Percentiles rank a stretch among this genome's conserved stretches.
phyloP scores from a whole-genome alignment of 1,140 invertebrate genomes.

The Drosophila kepulauana region DNA sequence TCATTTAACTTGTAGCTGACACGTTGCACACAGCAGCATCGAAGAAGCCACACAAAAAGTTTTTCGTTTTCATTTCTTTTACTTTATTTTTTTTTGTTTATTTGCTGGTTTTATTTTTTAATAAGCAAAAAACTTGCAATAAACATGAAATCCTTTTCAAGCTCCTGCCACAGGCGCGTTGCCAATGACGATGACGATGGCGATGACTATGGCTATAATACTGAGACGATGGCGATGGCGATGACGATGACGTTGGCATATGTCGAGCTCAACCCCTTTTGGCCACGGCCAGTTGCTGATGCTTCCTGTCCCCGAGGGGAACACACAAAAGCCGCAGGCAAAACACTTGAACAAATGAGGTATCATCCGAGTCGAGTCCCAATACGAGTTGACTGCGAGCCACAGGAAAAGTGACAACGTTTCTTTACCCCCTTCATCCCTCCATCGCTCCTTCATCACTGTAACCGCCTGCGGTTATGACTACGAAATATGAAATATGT shows the following conservation, averaged over 20 bases:
- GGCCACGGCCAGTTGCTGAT: conserved; percentile 44
- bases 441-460: neutral
- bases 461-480: conserved; percentile 37
- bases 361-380: conserved; percentile 56
- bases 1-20: conserved; percentile 77
- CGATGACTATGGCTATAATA: neutral
- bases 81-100: conserved; percentile 28
- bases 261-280: conserved; percentile 14
- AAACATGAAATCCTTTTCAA: conserved; percentile 70
- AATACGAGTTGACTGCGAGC: conserved; percentile 36
- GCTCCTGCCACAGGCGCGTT: conserved; percentile 42
- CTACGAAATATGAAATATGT: conserved; percentile 78
- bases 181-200: conserved; percentile 29
- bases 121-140: conserved; percentile 53
- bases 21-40: conserved; percentile 31
- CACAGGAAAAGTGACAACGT: conserved; percentile 51
- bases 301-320: conserved; percentile 52
- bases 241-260: conserved; percentile 49
- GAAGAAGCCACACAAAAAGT: conserved; percentile 49
- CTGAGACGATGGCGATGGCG: conserved; percentile 1
- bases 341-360: conserved; percentile 78
- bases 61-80: conserved; percentile 33
- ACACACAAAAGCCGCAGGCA: conserved; percentile 53
- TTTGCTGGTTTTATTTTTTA: conserved; percentile 30
- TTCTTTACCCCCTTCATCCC: neutral